Base-by-base conservation (phyloP, 2,888 invertebrate genomes). In the Zaprionus bogoriensis region DNA sequence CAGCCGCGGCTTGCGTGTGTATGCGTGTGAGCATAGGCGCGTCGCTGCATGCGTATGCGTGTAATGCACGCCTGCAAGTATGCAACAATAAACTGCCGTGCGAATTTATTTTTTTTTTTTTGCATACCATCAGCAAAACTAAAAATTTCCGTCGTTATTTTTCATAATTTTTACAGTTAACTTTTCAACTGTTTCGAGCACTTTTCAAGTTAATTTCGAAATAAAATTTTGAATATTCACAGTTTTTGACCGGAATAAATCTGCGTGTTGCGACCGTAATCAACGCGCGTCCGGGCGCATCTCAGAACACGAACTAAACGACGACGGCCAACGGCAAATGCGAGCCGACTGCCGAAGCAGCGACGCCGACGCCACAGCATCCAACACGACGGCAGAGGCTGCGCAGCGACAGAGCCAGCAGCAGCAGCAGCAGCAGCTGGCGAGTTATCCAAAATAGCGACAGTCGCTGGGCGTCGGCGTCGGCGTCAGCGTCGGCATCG, bases 301-400 rank as follows among this genome's bases (percentile, higher is more conserved):
- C 82, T 88, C 88, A 89, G 87, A 89, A 87, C 87, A 88, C 88
- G 88, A 89, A 89, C 89, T 89, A 84, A 88, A 74, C 63, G 57
- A 58, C 68, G 68, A 44, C 46, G 45, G 48, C 41, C 41, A 72
- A 67, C 59, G 53, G 57, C 64, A 55, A 41, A 41, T 55, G 73
- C 63, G 64, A 67, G 25, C 55, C 57, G 5, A 41, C 22, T 36
- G 50, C 75, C 63, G 67, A 71, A 58, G 58, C 72, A 51, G 66
- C 68, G 70, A 66, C 65, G 66, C 38, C 59, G 30, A 57, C 70
- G 59, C 14, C 76, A 44, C 73, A 74, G 74, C 74, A 74, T 80
- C 80, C 77, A 69, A 39, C 59, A 38, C 57, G 57, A 50, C 54
- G 28, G 44, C 57, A 10, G 39, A 30, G 12, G 10, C 53, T 10